Base-by-base conservation (phyloP, 1,140 invertebrate genomes). In the Paraescarpia echinospica region DNA sequence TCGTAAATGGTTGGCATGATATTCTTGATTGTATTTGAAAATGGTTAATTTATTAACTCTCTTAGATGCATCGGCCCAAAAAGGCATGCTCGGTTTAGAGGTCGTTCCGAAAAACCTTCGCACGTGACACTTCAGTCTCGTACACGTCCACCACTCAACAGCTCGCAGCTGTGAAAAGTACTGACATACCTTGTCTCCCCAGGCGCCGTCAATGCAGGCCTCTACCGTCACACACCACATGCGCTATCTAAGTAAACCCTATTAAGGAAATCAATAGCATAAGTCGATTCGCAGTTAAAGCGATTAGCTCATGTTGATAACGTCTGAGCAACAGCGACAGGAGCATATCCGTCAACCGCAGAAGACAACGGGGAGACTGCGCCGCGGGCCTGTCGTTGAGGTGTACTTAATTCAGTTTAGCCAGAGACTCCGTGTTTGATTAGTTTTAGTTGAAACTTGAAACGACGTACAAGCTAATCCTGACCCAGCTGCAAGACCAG, bases 231-330 rank as follows among this genome's bases (percentile, higher is more conserved):
- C 59, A 77, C 59, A 77, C 59, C 59, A 77, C 22, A 77, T 77
- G 59, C 12, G 59, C 59, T 31, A 18, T 77, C 59, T 77, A 77
- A 77, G 59, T 77, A 77, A 77, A 77, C 59, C 22, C 59, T 77
- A 77, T 77, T 77, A 77, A 77, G 59, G 59, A 77, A 77, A 77
- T 77, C 59, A 77, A 77, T 77, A 77, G 59, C 59, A 77, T 77
- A 77, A 77, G 59, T 77, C 59, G 59, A 77, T 77, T 77, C 59
- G 59, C 59, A 77, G 59, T 77, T 77, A 77, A 77, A 77, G 22
- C 59, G 27, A 77, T 77, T 77, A 77, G 22, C 59, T 77, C 59
- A 2, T 77, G 59, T 27, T 77, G 59, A 27, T 77, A 27, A 2
- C 8, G 59, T 18, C 59, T 77, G 59, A 31, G 59, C 59, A 18